A percentile compares a stretch with the other conserved stretches of the same genome.
These are phyloP conservation scores for Drosophila parthenogenetica DNA, from an alignment of 2,888 invertebrate genomes.

Conservation along the genomic window DNA sequence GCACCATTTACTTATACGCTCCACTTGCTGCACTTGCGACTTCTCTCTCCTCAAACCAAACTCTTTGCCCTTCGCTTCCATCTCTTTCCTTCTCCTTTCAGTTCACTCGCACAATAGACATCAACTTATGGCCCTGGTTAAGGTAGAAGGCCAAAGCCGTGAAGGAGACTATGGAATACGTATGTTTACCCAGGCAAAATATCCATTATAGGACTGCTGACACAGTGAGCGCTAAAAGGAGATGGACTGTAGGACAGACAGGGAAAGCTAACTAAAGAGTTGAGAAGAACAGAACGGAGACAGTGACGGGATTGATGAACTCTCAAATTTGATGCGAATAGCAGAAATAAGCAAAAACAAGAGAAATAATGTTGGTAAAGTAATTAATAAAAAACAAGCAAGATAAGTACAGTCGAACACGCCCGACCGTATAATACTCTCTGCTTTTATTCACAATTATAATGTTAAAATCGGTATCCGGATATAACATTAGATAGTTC, in stretches of 20 bases:
- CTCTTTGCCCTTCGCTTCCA: neutral
- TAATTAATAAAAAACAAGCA: neutral
- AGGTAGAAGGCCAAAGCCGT: constrained; percentile 34
- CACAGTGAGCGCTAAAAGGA: constrained; percentile 1
- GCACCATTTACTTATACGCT: constrained; percentile 72
- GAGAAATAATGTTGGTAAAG: neutral
- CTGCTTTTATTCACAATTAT: too few relatives aligned
- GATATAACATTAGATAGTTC: too few relatives aligned
- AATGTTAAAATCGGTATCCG: too few relatives aligned
- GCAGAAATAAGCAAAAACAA: neutral
- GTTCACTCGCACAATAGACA: constrained; percentile 48
- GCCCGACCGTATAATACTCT: too few relatives aligned
- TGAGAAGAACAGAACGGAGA: neutral
- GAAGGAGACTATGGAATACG: constrained; percentile 44
- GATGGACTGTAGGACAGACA: neutral
- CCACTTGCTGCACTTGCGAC: constrained; percentile 62
- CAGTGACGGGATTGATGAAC: neutral
- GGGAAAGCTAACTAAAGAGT: neutral
- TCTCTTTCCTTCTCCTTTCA: neutral
- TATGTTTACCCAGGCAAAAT: constrained; percentile 57
- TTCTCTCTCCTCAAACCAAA: constrained; percentile 11
- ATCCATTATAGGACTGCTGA: constrained; percentile 30
- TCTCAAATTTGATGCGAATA: neutral
- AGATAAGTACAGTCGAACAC: too few relatives aligned
- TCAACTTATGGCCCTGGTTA: constrained; percentile 52